A percentile compares a stretch with the other conserved stretches of the same genome.
These are phyloP conservation scores for Cancer borealis DNA, from an alignment of 2,888 invertebrate genomes.

Conservation along the genomic window DNA sequence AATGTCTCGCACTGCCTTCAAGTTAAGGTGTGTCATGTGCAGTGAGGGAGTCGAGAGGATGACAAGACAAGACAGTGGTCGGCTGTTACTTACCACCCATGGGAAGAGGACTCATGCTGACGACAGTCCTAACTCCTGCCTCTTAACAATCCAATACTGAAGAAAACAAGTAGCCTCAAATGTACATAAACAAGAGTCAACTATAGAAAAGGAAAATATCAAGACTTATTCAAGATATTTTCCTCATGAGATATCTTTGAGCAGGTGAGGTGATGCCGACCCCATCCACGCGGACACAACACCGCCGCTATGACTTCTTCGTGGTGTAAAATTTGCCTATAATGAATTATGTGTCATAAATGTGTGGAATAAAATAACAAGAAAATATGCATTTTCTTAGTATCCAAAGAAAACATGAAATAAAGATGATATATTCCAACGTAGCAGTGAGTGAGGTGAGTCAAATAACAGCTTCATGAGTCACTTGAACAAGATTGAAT, in stretches of 20 bases:
- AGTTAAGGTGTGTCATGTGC: neutral
- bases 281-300: neutral
- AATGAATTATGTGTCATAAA: neutral
- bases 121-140: neutral
- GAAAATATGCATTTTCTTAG: neutral
- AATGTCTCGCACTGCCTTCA: neutral
- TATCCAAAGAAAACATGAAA: neutral
- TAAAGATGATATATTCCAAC: neutral
- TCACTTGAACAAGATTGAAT: too few relatives aligned
- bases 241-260: neutral
- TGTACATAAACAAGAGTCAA: too few relatives aligned
- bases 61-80: neutral
- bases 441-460: too few relatives aligned
- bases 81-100: neutral
- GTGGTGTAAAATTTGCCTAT: neutral
- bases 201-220: neutral
- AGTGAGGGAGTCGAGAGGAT: neutral
- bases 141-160: neutral
- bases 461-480: too few relatives aligned
- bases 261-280: neutral
- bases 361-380: slow-evolving; percentile 15
- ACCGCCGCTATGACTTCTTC: neutral
- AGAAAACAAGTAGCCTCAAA: too few relatives aligned
- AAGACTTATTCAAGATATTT: neutral
- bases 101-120: neutral